These are phyloP conservation scores for Dusona sp. DNA, from an alignment of 2,888 invertebrate species.

Conservation along the genomic window DNA sequence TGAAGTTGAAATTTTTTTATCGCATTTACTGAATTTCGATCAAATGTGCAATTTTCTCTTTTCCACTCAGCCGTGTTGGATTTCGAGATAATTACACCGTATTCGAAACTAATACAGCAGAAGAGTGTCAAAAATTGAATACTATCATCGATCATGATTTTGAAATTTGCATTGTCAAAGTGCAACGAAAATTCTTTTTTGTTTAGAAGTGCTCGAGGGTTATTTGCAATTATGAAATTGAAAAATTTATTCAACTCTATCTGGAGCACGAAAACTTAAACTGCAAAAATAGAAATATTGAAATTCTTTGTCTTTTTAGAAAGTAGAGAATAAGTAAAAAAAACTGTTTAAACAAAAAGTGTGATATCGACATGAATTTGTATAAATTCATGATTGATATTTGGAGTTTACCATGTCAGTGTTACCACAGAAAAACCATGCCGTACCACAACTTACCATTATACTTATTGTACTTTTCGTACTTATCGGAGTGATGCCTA, in stretches of 20 bases:
- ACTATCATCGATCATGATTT: no score
- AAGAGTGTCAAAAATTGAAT: no score
- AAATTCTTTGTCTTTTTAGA: neutral
- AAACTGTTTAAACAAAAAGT: no score
- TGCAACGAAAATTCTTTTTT: neutral
- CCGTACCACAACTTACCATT: constrained; percentile 83
- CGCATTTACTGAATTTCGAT: neutral
- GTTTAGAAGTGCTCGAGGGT: neutral
- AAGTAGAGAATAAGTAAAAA: no score
- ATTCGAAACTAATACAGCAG: no score
- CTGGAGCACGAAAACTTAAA: neutral
- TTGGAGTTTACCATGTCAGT: neutral
- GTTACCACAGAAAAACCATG: no score
- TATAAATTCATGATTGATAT: no score
- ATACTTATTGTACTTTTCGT: constrained; percentile 86
- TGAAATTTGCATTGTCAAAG: neutral
- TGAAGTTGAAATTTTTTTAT: neutral
- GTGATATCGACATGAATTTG: neutral
- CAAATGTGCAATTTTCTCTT: no score
- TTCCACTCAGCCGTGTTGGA: no score
- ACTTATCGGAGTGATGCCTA: constrained; percentile 85
- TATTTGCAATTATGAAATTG: neutral
- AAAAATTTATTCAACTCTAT: neutral
- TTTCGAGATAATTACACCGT: no score
- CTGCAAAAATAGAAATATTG: neutral